These are phyloP conservation scores for Chelonia mydas DNA, from an alignment of 2,797 vertebrate genomes.

Conservation along the genomic window DNA sequence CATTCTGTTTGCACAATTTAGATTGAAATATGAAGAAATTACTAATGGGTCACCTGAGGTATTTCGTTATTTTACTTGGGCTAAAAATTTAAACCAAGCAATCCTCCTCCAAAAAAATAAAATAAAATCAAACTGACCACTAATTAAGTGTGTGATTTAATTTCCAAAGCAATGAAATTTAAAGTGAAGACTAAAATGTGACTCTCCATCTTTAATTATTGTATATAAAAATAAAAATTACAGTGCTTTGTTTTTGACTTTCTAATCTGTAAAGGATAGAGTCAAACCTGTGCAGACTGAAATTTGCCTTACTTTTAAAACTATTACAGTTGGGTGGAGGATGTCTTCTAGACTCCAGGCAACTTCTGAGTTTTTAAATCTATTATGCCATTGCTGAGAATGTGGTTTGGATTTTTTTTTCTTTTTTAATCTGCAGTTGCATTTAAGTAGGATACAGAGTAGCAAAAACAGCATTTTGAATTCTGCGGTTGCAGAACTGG, in stretches of 20 bases:
- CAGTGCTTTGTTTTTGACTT: slow-evolving; percentile 15
- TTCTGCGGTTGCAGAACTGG: neutral
- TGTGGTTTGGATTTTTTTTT: neutral
- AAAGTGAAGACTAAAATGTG: neutral
- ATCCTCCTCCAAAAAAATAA: neutral
- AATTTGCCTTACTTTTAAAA: neutral
- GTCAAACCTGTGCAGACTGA: neutral
- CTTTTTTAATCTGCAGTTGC: neutral
- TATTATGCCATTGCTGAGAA: neutral
- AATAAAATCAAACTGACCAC: neutral
- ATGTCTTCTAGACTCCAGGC: neutral
- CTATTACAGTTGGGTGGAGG: neutral
- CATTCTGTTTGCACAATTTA: neutral
- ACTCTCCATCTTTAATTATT: neutral
- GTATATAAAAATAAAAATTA: neutral
- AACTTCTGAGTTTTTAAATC: neutral
- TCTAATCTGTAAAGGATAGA: neutral
- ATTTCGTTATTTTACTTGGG: neutral
- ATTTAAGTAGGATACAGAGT: neutral
- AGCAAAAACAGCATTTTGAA: slow-evolving; percentile 8
- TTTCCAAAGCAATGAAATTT: neutral
- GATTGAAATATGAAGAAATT: neutral
- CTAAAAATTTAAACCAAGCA: neutral
- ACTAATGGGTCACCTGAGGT: accelerated
- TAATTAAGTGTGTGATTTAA: neutral